phyloP scores from a whole-genome alignment of 2,888 invertebrate genomes.

The Yponomeuta plumbellus region DNA sequence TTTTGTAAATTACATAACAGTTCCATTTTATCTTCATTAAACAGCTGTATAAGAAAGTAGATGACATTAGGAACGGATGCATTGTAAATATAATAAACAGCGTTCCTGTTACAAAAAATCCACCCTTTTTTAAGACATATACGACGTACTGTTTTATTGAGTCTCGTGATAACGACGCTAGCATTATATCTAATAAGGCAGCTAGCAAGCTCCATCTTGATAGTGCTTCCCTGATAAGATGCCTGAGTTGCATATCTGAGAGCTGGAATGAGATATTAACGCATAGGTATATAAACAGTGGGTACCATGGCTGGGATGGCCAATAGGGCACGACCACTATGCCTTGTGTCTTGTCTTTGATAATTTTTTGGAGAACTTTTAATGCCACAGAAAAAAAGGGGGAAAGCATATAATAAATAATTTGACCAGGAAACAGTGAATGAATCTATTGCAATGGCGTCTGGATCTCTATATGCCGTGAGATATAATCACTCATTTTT shows the following conservation, averaged over 20 bases:
- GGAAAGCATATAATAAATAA: constrained; percentile 14
- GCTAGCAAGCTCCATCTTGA: background rate
- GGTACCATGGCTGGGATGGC: constrained; percentile 11
- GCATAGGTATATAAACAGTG: background rate
- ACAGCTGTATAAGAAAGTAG: too few relatives aligned
- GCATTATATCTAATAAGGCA: constrained; percentile 3
- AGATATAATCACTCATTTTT: constrained; percentile 10
- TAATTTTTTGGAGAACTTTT: constrained; percentile 7
- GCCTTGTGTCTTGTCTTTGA: background rate
- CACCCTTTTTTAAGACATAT: constrained; percentile 1
- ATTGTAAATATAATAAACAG: background rate
- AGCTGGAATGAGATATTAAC: too few relatives aligned
- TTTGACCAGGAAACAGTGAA: constrained; percentile 2
- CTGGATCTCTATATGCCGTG: constrained; percentile 12
- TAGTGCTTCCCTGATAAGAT: constrained; percentile 5
- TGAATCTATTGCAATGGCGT: background rate
- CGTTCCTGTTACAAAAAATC: background rate
- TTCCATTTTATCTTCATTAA: too few relatives aligned
- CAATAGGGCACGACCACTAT: background rate
- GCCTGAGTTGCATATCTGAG: too few relatives aligned
- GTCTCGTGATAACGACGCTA: constrained; percentile 7
- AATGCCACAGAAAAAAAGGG: constrained; percentile 2
- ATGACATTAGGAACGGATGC: too few relatives aligned
- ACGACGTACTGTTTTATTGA: constrained; percentile 13
- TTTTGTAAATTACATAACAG: too few relatives aligned